These are phyloP conservation scores for Cyprinella venusta DNA, from an alignment of 2,797 vertebrate genomes.

Conservation along the genomic window DNA sequence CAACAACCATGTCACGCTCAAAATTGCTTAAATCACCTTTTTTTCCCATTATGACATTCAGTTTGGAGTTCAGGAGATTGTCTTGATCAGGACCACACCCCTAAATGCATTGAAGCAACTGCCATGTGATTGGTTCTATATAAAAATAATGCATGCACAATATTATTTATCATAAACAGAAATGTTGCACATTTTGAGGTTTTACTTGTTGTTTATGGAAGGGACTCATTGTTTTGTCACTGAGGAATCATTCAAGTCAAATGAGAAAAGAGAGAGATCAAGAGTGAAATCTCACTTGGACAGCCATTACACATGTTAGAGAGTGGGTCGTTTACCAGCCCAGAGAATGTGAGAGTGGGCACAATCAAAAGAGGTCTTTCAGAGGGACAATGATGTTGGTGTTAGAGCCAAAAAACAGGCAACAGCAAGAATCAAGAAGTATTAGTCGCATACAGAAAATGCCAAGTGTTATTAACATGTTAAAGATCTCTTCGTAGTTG, in stretches of 20 bases:
- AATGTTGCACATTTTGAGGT: neutral
- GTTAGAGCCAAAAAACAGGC: conserved; percentile 20
- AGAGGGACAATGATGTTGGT: conserved; percentile 36
- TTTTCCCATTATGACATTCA: too few relatives aligned
- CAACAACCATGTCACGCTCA: too few relatives aligned
- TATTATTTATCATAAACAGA: neutral
- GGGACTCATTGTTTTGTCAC: neutral
- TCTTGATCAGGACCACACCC: too few relatives aligned
- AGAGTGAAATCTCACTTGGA: conserved; percentile 23
- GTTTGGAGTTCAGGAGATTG: too few relatives aligned
- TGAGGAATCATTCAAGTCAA: neutral
- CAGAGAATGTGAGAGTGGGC: conserved; percentile 55
- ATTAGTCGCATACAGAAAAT: conserved; percentile 5
- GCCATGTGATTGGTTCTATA: too few relatives aligned
- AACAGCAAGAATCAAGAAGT: conserved; percentile 2
- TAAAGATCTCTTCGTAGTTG: neutral
- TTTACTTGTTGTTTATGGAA: neutral
- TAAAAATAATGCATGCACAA: neutral
- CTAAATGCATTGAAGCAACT: too few relatives aligned
- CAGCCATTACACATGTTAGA: neutral
- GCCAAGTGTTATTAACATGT: conserved; percentile 11
- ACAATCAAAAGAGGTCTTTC: conserved; percentile 47
- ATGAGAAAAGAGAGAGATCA: neutral
- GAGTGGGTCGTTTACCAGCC: conserved; percentile 45
- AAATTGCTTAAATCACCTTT: too few relatives aligned